A percentile compares a stretch with the other conserved stretches of the same genome.
Evolutionary conservation across 1,140 invertebrate species (phyloP).

Genomic region (Euschistus heros): DNA sequence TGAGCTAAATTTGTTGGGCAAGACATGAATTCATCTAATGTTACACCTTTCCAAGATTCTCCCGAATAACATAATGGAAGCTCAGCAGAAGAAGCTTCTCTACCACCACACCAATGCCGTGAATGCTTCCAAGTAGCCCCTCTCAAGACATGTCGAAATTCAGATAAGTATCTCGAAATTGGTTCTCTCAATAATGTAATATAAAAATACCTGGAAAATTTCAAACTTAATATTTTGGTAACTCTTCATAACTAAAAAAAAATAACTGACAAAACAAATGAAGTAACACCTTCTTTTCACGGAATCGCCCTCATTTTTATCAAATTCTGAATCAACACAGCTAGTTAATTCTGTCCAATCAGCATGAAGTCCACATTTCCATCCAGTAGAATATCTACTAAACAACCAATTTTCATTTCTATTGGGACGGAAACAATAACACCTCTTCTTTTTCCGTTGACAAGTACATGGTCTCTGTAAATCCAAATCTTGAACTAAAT

Average conservation of each 20-base stretch:
- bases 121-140: slow-evolving; percentile 91
- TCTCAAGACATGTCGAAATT: slow-evolving; percentile 89
- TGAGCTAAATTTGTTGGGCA: slow-evolving; percentile 88
- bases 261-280: background rate
- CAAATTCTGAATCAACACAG: slow-evolving; percentile 77
- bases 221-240: background rate
- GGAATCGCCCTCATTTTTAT: slow-evolving; percentile 70
- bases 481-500: slow-evolving; percentile 88
- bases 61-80: slow-evolving; percentile 69
- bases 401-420: slow-evolving; percentile 92
- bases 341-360: slow-evolving; percentile 94
- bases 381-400: slow-evolving; percentile 95
- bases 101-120: slow-evolving; percentile 77
- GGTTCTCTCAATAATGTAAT: slow-evolving; percentile 91
- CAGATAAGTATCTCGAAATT: slow-evolving; percentile 77
- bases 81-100: slow-evolving; percentile 61
- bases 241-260: background rate
- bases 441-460: slow-evolving; percentile 72
- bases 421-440: slow-evolving; percentile 84
- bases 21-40: slow-evolving; percentile 72
- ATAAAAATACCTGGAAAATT: slow-evolving; percentile 72
- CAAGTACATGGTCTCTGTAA: slow-evolving; percentile 77
- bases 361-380: slow-evolving; percentile 97
- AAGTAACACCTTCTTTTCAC: slow-evolving; percentile 51
- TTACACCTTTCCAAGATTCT: slow-evolving; percentile 51